A percentile compares a stretch with the other conserved stretches of the same genome.
Conservation (phyloP, 2,797 vertebrate species). For the Pipistrellus pygmaeus region DNA sequence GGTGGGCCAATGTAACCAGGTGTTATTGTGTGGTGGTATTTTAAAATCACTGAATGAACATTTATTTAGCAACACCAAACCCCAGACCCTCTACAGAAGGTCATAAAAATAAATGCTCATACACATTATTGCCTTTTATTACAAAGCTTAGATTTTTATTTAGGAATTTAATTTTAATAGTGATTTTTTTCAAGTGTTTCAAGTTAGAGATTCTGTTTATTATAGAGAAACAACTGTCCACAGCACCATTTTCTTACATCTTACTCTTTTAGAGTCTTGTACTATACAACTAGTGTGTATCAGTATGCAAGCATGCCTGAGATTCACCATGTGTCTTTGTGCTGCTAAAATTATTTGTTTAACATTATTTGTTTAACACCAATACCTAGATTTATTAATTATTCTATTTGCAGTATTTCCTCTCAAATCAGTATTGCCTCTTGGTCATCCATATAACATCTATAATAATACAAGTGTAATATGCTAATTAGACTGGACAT, state of each 20-base stretch:
- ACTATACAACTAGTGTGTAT: accelerated
- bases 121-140: background rate
- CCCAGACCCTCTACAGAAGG: too few relatives aligned
- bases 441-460: background rate
- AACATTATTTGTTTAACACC: background rate
- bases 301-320: background rate
- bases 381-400: background rate
- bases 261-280: background rate
- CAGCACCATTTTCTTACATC: background rate
- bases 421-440: background rate
- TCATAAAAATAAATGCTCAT: background rate
- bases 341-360: background rate
- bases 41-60: too few relatives aligned
- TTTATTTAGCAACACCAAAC: too few relatives aligned
- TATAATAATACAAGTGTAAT: background rate
- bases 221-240: background rate
- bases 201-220: too few relatives aligned
- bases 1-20: too few relatives aligned
- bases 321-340: background rate
- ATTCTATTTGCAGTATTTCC: background rate
- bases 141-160: background rate
- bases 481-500: too few relatives aligned
- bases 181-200: background rate
- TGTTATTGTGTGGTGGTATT: too few relatives aligned
- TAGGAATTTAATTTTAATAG: background rate